Evolutionary conservation across 2,113 vertebrate genomes (phyloP), one percentile per base, ranked within the genome.

Genomic region (Carettochelys insculpta): DNA sequence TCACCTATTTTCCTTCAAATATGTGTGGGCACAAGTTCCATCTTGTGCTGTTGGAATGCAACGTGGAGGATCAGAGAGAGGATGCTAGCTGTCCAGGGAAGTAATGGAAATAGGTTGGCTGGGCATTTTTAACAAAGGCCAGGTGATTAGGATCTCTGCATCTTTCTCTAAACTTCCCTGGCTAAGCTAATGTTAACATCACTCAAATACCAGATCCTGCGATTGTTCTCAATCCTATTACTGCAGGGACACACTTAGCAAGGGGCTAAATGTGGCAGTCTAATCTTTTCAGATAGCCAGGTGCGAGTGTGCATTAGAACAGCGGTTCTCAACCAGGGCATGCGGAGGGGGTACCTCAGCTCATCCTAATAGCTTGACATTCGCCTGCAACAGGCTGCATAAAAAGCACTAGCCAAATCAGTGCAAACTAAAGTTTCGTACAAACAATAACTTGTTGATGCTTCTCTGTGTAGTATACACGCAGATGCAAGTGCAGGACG

Each of bases 141-240:
- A 68, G 9, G 3, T 65, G 4, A 83, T 58, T 29, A 0, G 0
- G 77, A 84, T 48, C 22, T 6, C 2, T 80, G 68, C 22, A 3
- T 85, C 14, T 85, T 45, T 61, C 0, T 31, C 29, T 78, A 88
- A 89, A 54, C 47, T 90, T 83, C 77, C 17, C 19, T 85, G 76
- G 65, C 68, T 78, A 82, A 87, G 54, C 6, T 31, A 82, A 27
- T 80, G 20, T 45, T 65, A 24, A 71, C 83, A 80, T 75, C 43
- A 27, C 24, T 75, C 12, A 25, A 29, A 45, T 43, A 75, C 43
- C 25, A 45, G 22, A 16, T 45, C 27, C 61, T 22, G 27, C 24
- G 61, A 1, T 45, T 17, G 77, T 80, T 94, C 92, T 41, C 61
- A 85, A 90, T 75, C 48, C n/a, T 75, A 25, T 54, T 84, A 16